Evolutionary conservation across 1,140 invertebrate species (phyloP).

Genomic region (Dermatophagoides farinae): DNA sequence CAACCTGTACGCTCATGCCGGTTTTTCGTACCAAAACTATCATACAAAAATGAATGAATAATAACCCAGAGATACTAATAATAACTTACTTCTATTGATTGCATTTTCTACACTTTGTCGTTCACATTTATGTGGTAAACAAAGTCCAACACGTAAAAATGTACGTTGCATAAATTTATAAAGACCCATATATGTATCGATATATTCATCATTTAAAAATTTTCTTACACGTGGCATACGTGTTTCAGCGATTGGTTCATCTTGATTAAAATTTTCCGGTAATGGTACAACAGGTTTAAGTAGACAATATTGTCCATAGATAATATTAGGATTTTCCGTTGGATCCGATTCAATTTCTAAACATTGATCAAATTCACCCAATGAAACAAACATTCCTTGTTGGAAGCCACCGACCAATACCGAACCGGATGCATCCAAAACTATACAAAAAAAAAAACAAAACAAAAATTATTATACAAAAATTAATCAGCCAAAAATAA

Average conservation of each 20-base stretch:
- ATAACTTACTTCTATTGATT: constrained; percentile 11
- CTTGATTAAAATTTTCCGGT: background rate
- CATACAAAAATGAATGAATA: background rate
- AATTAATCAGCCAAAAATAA: background rate
- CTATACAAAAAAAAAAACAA: constrained; percentile 13
- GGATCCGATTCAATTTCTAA: constrained; percentile 12
- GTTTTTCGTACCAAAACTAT: constrained; percentile 6
- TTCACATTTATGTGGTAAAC: constrained; percentile 18
- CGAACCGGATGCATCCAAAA: constrained; percentile 20
- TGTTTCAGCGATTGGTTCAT: background rate
- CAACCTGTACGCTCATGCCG: background rate
- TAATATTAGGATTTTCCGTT: background rate
- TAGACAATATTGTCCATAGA: constrained; percentile 9
- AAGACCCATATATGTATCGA: constrained; percentile 4
- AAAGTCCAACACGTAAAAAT: constrained; percentile 17
- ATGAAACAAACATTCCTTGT: constrained; percentile 18
- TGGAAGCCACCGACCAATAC: constrained; percentile 17
- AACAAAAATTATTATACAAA: constrained; percentile 5
- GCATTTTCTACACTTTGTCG: constrained; percentile 12
- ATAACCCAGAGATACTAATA: background rate
- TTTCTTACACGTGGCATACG: background rate
- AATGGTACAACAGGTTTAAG: background rate
- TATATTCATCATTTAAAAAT: constrained; percentile 8
- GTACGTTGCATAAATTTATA: constrained; percentile 1
- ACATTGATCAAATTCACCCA: constrained; percentile 22